Conservation (phyloP, 2,113 vertebrate genomes). For the Melanerpes formicivorus region DNA sequence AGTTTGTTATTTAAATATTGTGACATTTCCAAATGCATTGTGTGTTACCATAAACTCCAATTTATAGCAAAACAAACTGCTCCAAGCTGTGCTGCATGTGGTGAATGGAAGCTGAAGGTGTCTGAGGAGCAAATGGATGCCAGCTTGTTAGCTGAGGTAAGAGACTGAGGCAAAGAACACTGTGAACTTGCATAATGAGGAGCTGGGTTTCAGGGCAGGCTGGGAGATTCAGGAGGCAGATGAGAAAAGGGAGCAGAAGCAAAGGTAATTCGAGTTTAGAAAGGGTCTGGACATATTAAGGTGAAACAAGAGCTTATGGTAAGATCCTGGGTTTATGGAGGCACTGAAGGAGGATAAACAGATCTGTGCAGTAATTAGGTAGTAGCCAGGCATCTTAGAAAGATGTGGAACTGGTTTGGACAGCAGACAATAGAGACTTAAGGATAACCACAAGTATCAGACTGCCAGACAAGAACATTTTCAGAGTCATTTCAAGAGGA, state of each 20-base stretch:
- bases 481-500: neutral
- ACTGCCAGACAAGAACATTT: neutral
- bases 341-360: neutral
- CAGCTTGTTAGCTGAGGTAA: constrained; percentile 46
- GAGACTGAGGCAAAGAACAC: neutral
- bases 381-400: neutral
- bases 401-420: neutral
- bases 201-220: neutral
- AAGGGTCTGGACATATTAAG: neutral
- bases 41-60: constrained; percentile 30
- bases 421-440: neutral
- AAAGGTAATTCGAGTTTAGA: neutral
- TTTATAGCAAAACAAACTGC: constrained; percentile 41
- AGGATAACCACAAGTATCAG: neutral
- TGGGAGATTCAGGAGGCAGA: neutral
- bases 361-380: neutral
- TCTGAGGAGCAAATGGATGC: constrained; percentile 37
- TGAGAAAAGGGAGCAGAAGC: neutral
- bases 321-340: neutral
- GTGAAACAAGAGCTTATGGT: neutral
- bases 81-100: constrained; percentile 42
- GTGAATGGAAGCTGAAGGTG: constrained; percentile 48
- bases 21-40: constrained; percentile 47
- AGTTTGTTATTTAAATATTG: constrained; percentile 59
- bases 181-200: neutral